Evolutionary conservation across 2,888 invertebrate species (phyloP), one percentile per base, ranked within the genome.

Genomic region (Diaphora mendica): DNA sequence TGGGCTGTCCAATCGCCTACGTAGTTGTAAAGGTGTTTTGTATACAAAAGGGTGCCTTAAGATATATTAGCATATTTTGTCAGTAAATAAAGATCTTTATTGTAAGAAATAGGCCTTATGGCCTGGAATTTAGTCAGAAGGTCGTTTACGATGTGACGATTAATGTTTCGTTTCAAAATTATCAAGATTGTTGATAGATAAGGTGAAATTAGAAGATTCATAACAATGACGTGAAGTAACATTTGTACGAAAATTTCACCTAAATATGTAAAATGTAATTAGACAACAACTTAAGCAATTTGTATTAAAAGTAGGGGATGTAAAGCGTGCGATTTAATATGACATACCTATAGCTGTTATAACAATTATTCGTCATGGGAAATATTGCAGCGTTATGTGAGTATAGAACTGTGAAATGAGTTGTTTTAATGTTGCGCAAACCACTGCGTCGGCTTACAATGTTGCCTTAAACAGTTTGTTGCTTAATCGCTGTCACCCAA

Each of bases 361-460:
- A 62, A 72, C 68, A 72, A 75, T 71, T 68, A 69, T 69, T 48
- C 26, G 66, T 67, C 69, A 71, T 71, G 73, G 69, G 76, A 73
- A 74, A 70, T 74, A 70, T 75, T 59, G 69, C 39, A 42, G 35
- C 20, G 59, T 55, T 76, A 68, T 70, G 42, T 65, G 55, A 59
- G 70, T 39, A 74, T 62, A 74, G 71, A 72, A 77, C 73, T 72
- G 77, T 74, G 72, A 82, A 82, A 78, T 67, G 74, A 71, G 72
- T 70, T 67, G 75, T 79, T 77, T 51, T 33, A 13, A 68, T 55
- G 71, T 79, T 75, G 75, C 67, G 74, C 42, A 81, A 77, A 73
- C 42, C 64, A n/a, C 73, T 68, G 55, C 79, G 59, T 42, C 68
- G 69, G 65, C 74, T 74, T 64, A 73, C 76, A 76, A 77, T 79